Percentiles rank a stretch among this genome's conserved stretches.
Conservation (phyloP, 1,140 invertebrate species). For the Oryctes rhinoceros region DNA sequence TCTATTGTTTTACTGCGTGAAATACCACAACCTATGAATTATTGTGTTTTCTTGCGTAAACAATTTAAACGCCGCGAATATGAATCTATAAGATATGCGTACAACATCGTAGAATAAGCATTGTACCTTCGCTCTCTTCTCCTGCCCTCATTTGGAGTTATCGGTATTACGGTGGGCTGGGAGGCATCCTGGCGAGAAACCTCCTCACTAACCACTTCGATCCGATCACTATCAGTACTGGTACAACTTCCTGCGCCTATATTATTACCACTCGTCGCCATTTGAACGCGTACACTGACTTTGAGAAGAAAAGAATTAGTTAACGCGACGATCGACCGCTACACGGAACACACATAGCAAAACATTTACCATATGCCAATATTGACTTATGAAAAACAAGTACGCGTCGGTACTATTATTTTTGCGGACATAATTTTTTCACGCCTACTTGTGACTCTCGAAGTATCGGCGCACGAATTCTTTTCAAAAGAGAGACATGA, state of each 20-base stretch:
- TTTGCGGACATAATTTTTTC: not conserved
- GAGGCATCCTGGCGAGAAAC: not conserved
- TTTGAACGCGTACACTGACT: not conserved
- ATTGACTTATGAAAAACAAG: not conserved
- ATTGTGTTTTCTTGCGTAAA: no score
- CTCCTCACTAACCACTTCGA: slow-evolving; percentile 21
- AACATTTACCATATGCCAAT: not conserved
- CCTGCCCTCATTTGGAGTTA: not conserved
- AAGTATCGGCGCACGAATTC: not conserved
- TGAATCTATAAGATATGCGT: no score
- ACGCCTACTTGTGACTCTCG: not conserved
- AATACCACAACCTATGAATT: no score
- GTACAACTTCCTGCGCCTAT: not conserved
- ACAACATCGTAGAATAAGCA: not conserved
- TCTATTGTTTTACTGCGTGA: no score
- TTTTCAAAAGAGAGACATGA: no score
- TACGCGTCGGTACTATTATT: not conserved
- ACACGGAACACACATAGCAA: not conserved
- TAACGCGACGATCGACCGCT: not conserved
- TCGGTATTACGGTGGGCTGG: not conserved
- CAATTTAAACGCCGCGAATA: no score
- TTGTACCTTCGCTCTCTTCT: not conserved
- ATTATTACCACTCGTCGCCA: not conserved
- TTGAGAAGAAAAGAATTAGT: not conserved
- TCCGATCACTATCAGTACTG: slow-evolving; percentile 8